Percentiles rank a stretch among this genome's conserved stretches.
phyloP scores from a whole-genome alignment of 2,888 invertebrate genomes.

The Pycnomerus fuliginosus region DNA sequence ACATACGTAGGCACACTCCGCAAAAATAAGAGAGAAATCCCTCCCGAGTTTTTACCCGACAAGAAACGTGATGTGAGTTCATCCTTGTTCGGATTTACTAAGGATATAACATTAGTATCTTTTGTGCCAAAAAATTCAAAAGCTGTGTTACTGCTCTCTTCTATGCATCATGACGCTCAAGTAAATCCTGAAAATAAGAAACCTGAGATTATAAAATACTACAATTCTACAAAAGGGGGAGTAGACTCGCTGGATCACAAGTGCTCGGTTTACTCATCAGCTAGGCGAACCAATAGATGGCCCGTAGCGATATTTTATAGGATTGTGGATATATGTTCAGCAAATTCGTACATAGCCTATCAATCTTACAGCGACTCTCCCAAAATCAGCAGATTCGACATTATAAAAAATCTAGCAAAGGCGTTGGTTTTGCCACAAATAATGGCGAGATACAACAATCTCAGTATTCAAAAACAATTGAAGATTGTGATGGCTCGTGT shows the following conservation, averaged over 20 bases:
- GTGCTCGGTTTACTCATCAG: neutral
- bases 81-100: neutral
- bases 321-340: constrained; percentile 1
- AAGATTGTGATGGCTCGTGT: no score
- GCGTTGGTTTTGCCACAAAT: neutral
- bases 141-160: neutral
- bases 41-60: neutral
- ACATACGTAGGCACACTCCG: constrained; percentile 29
- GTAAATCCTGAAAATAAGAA: neutral
- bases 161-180: constrained; percentile 10
- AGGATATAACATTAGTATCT: neutral
- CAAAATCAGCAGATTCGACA: neutral
- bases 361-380: neutral
- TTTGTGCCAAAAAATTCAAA: constrained; percentile 1
- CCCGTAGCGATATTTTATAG: constrained; percentile 2
- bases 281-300: constrained; percentile 4
- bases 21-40: constrained; percentile 22
- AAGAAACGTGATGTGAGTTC: neutral
- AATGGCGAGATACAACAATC: neutral
- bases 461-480: neutral
- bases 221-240: constrained; percentile 3
- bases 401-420: neutral
- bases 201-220: constrained; percentile 1
- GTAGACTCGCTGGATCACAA: constrained; percentile 3
- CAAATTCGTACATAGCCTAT: constrained; percentile 3